Base-by-base conservation (phyloP, 2,113 vertebrate genomes). In the Labrus mixtus region DNA sequence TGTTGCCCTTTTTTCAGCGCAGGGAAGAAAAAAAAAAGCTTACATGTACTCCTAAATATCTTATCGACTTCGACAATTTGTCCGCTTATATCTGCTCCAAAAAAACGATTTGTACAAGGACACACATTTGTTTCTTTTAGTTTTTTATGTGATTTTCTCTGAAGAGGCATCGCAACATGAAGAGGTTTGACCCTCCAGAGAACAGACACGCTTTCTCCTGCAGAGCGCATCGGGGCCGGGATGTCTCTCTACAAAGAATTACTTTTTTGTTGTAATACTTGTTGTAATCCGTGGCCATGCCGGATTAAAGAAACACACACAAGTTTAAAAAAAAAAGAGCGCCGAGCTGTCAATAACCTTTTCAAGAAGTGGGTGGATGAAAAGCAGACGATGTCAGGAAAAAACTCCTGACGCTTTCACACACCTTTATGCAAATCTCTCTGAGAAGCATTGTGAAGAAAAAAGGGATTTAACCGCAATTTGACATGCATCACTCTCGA, bases 291-390 rank as follows among this genome's bases (percentile, higher is more conserved):
- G 19, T 29, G 33, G 20, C 19, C 19, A 15, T 68, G 45, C 22
- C n/a, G 22, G 17, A 56, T 61, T 22, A 59, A 60, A 33, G 51
- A 16, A n/a, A n/a, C n/a, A 37, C 33, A 20, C 51, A 39, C 61
- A 41, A 19, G 51, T 54, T 43, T n/a, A n/a, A n/a, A n/a, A n/a
- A n/a, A n/a, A 33, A 58, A 83, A 55, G 12, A 36, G 59, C 59
- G 20, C 73, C 59, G 20, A 29, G 39, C 22, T 61, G 36, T 73
- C 55, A 22, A 39, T 60, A 1, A 78, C 73, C 83, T 85, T 62
- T 51, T 10, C n/a, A 17, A 46, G 45, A 59, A 25, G 36, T 76
- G 19, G 6, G 11, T 48, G 50, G 36, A 13, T 7, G 46, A 13
- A 41, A 45, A 20, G 36, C 2, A 48, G 1, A 16, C 23, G 45